Percentiles rank a stretch among this genome's conserved stretches.
These are phyloP conservation scores for Drosophila yooni DNA, from an alignment of 2,888 invertebrate species.

Conservation along the genomic window DNA sequence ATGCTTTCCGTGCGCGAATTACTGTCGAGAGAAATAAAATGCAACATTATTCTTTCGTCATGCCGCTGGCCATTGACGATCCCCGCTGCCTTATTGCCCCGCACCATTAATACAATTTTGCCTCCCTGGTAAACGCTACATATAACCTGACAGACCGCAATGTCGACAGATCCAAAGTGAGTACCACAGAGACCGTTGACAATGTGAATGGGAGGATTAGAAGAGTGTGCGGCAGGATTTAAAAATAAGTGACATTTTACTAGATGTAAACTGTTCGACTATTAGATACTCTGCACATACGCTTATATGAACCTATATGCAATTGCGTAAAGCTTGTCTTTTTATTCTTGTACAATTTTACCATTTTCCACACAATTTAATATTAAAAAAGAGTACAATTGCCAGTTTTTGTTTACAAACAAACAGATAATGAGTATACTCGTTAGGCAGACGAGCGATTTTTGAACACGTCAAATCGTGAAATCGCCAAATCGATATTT, in stretches of 20 bases:
- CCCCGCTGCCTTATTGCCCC: constrained; percentile 3
- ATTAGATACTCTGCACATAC: neutral
- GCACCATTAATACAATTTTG: constrained; percentile 4
- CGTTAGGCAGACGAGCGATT: neutral
- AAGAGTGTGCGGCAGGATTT: neutral
- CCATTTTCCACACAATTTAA: neutral
- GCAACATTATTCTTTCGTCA: constrained; percentile 75
- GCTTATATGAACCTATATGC: too few species aligned
- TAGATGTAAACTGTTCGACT: neutral
- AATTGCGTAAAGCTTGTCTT: neutral
- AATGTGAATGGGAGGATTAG: constrained; percentile 9
- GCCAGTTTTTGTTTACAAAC: neutral
- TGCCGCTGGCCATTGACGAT: constrained; percentile 61
- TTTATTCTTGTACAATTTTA: neutral
- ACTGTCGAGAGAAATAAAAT: constrained; percentile 77
- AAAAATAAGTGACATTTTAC: constrained; percentile 9
- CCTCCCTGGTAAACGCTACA: constrained; percentile 51
- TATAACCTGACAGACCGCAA: constrained; percentile 64
- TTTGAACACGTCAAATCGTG: neutral
- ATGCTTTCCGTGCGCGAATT: constrained; percentile 73
- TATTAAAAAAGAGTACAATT: neutral
- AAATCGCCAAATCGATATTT: neutral
- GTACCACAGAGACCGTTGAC: constrained; percentile 14
- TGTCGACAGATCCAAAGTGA: constrained; percentile 38
- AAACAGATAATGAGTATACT: neutral